Evolutionary conservation across 2,888 invertebrate species (phyloP).

Genomic region (Argyresthia albistria): DNA sequence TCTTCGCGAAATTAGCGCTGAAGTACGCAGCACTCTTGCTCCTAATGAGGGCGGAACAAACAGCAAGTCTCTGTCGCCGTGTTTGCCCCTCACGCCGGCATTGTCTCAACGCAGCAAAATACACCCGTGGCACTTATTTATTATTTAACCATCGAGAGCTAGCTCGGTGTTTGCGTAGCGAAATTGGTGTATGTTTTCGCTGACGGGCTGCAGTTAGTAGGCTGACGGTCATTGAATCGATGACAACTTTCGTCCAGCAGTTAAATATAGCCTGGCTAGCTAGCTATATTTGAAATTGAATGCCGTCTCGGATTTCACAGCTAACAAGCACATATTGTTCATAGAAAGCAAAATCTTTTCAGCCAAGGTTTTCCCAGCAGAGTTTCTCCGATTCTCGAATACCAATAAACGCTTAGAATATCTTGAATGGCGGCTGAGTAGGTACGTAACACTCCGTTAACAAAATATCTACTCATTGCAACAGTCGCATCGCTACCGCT

Average conservation of each 20-base stretch:
- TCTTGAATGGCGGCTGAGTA: too few relatives aligned
- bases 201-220: too few relatives aligned
- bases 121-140: constrained; percentile 46
- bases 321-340: too few relatives aligned
- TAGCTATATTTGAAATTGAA: too few relatives aligned
- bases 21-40: constrained; percentile 38
- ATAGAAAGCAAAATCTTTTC: too few relatives aligned
- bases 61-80: constrained; percentile 23
- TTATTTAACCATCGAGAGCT: constrained; percentile 66
- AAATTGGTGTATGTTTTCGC: constrained; percentile 47
- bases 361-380: too few relatives aligned
- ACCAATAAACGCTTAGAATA: too few relatives aligned
- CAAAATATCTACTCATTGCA: neutral
- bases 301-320: too few relatives aligned
- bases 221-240: too few relatives aligned
- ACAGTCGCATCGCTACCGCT: neutral
- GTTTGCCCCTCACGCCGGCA: constrained; percentile 39
- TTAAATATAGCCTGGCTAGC: too few relatives aligned
- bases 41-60: constrained; percentile 66
- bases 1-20: constrained; percentile 45
- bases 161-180: constrained; percentile 61
- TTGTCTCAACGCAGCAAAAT: constrained; percentile 60
- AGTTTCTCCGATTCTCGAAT: too few relatives aligned
- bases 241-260: too few relatives aligned
- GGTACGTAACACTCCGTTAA: neutral